phyloP scores from a whole-genome alignment of 2,113 vertebrate species.

The Ammodytes marinus region DNA sequence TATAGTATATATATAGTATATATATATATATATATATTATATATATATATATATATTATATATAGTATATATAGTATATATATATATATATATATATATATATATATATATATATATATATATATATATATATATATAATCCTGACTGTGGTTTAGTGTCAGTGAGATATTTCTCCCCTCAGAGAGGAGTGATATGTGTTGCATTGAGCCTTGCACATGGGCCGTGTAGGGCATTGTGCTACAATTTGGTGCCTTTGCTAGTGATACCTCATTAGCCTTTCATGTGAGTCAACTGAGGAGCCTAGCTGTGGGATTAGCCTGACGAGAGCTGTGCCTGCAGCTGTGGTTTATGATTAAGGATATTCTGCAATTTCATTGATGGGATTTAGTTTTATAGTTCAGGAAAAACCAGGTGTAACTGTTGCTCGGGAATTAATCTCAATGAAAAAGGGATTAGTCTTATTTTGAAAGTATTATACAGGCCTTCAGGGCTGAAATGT shows the following conservation, averaged over 20 bases:
- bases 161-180: conserved; percentile 45
- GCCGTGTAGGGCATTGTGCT: conserved; percentile 50
- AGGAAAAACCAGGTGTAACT: not conserved
- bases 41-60: too few relatives aligned
- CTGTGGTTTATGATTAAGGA: conserved; percentile 35
- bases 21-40: too few relatives aligned
- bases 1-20: too few relatives aligned
- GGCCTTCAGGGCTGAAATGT: too few relatives aligned
- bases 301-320: conserved; percentile 48
- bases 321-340: conserved; percentile 29
- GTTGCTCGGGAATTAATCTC: not conserved
- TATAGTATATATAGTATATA: too few relatives aligned
- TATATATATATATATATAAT: conserved; percentile 68
- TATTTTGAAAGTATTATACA: not conserved
- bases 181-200: conserved; percentile 27
- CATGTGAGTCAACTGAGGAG: conserved; percentile 55
- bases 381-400: not conserved
- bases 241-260: conserved; percentile 57
- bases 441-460: not conserved
- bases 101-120: too few relatives aligned
- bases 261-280: conserved; percentile 63
- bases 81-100: too few relatives aligned
- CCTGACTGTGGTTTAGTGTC: conserved; percentile 39
- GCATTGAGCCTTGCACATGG: not conserved
- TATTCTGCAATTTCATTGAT: conserved; percentile 31